Base-by-base conservation (phyloP, 2,888 invertebrate genomes). In the Hermaeophaga mercurialis region DNA sequence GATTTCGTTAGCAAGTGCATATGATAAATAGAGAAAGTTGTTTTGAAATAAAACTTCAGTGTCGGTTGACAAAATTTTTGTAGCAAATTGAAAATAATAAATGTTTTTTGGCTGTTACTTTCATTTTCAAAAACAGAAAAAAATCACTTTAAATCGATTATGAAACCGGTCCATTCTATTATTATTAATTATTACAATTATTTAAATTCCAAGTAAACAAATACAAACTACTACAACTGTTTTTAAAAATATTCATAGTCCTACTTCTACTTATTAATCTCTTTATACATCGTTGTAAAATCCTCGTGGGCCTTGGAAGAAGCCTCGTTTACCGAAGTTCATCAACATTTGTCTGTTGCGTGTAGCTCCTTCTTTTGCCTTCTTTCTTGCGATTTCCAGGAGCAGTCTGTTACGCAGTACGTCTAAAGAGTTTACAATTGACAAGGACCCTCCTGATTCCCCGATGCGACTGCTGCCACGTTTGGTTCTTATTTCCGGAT, bases 401-500 rank as follows among this genome's bases (percentile, higher is more conserved):
- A 92, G 77, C 43, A 92, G 84, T 70, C 91, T 84, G 75, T 92
- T 88, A 62, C 93, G 85, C 38, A 94, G 82, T 45, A 93, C 92
- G 75, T 93, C 93, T 82, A 94, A 80, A 0, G 93, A 90, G 80
- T 91, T 91, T 70, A 90, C 89, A 78, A 94, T 91, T 63, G 93
- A 93, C 65, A 94, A 80, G 9, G 72, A 72, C 11, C 70, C 70
- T 3, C 72, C 70, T 5, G 64, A 8, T 52, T 59, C 56, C 3
- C 49, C 49, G 6, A 56, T 19, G 19, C 45, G 33, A 1, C 24
- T 12, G 2, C 19, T 14, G 12, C 56, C 54, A 2, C 59, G 49
- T 41, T 55, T 58, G 14, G 26, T 50, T 34, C 58, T 36, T 19
- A 46, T 28, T 43, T 58, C 58, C 4, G 50, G 28, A 26, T 39